phyloP scores from a whole-genome alignment of 2,113 vertebrate genomes.

The Cynopterus brachyotis region DNA sequence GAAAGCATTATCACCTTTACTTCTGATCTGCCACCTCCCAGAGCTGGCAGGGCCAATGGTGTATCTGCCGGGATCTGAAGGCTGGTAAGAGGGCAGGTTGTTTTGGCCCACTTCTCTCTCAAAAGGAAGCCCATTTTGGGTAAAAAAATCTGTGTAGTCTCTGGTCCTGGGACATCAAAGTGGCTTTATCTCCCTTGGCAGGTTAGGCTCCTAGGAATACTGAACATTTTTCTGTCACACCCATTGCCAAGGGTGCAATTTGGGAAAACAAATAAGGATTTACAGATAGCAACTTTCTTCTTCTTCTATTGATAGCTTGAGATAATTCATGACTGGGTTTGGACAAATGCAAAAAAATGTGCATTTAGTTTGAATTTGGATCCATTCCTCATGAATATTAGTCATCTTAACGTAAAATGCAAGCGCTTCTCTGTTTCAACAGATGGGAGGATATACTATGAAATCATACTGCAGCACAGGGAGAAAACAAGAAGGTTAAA shows the following conservation, averaged over 20 bases:
- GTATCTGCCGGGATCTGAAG: no score
- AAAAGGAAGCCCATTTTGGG: slow-evolving; percentile 6
- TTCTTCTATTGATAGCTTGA: slow-evolving; percentile 78
- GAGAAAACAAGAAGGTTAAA: slow-evolving; percentile 28
- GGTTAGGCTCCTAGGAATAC: slow-evolving; percentile 15
- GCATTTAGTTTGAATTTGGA: slow-evolving; percentile 72
- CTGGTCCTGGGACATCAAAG: slow-evolving; percentile 69
- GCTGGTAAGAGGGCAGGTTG: background rate
- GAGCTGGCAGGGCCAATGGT: background rate
- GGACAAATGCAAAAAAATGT: slow-evolving; percentile 72
- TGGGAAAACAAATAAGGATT: slow-evolving; percentile 72
- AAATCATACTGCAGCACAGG: background rate
- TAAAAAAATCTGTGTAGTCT: slow-evolving; percentile 29
- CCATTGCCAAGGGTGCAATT: slow-evolving; percentile 65
- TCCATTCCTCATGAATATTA: slow-evolving; percentile 74
- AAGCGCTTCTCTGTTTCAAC: slow-evolving; percentile 34
- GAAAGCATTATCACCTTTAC: background rate
- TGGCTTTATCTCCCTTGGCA: slow-evolving; percentile 65
- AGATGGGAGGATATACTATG: slow-evolving; percentile 26
- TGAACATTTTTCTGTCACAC: slow-evolving; percentile 59
- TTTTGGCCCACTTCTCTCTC: background rate
- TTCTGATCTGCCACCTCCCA: background rate
- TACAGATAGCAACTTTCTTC: slow-evolving; percentile 73
- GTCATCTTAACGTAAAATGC: slow-evolving; percentile 61
- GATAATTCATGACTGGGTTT: slow-evolving; percentile 81